Evolutionary conservation across 2,888 invertebrate species (phyloP).

Genomic region (Oegoconia quadripuncta): DNA sequence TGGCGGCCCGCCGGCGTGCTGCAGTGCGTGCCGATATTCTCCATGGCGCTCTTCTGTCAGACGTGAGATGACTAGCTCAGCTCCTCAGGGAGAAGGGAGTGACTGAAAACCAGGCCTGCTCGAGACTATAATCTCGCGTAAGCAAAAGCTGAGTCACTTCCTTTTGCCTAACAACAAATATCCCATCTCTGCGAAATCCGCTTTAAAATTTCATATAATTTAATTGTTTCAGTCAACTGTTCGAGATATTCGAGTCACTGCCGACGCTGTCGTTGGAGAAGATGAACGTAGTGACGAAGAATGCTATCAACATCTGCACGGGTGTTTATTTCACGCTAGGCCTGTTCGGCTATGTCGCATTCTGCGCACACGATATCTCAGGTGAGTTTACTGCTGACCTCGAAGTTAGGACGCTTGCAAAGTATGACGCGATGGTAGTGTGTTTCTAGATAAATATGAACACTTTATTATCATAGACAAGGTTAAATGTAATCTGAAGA

Average conservation of each 20-base stretch:
- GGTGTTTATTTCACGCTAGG: slow-evolving; percentile 94
- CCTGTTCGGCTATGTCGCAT: slow-evolving; percentile 95
- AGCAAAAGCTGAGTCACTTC: too few relatives aligned
- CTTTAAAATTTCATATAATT: not conserved
- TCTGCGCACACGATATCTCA: slow-evolving; percentile 86
- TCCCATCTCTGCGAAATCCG: too few relatives aligned
- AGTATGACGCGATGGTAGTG: too few relatives aligned
- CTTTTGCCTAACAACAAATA: too few relatives aligned
- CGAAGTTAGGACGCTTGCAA: too few relatives aligned
- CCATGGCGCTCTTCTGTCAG: slow-evolving; percentile 98
- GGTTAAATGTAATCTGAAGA: too few relatives aligned
- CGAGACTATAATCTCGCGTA: too few relatives aligned
- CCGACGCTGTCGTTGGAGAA: slow-evolving; percentile 92
- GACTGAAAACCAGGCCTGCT: too few relatives aligned
- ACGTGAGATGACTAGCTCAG: slow-evolving; percentile 82
- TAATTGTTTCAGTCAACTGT: slow-evolving; percentile 84
- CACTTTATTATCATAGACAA: too few relatives aligned
- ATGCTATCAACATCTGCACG: slow-evolving; percentile 95
- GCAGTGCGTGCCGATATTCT: slow-evolving; percentile 96
- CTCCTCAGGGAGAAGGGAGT: too few relatives aligned
- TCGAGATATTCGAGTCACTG: slow-evolving; percentile 95
- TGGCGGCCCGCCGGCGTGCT: slow-evolving; percentile 93
- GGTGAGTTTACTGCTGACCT: slow-evolving; percentile 59
- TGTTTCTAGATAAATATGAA: too few relatives aligned
- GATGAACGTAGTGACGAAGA: slow-evolving; percentile 92